Evolutionary conservation across 2,888 invertebrate genomes (phyloP), one percentile per base, ranked within the genome.

Genomic region (Dryobotodes eremita): DNA sequence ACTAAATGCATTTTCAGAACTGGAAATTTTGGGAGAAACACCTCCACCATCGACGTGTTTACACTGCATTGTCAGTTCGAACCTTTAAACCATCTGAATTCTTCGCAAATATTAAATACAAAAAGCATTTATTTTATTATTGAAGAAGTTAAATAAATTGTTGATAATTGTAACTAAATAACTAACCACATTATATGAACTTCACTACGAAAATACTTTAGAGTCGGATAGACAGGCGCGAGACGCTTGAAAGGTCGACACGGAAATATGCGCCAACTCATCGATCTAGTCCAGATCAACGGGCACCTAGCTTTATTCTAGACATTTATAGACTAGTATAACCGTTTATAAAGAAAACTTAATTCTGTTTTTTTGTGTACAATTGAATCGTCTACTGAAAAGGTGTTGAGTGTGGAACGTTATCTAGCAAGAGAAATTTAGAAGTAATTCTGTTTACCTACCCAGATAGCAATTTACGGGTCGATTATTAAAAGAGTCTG

Each of bases 261-360:
- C 91, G 90, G 89, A 92, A 91, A 90, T 89, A 89, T 87, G 85
- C 86, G 88, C 89, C 76, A 88, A 86, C 88, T 86, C 91, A 89
- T 90, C 86, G 85, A 90, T 88, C 88, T 88, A 89, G 88, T 86
- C 88, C 87, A 90, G 89, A 90, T 89, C 85, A 85, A 85, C 75
- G 66, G 70, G 80, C 75, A 86, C 77, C 71, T 83, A 86, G 70
- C 82, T 83, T 83, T 77, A 88, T 82, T 84, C 57, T 70, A 76
- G 80, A 71, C 83, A 77, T 81, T 85, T 75, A 70, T 77, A 83
- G 62, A 80, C 62, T 73, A 73, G 75, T 46, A 66, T 65, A 74
- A 80, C 68, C 15, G 74, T 81, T 85, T 79, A 75, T 71, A 75
- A 75, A 79, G 53, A 50, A 79, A 53, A 62, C 15, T 75, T 71